Evolutionary conservation across 37 sponge, comb jelly and placozoan species (phyloP), one percentile per base, ranked within the genome.

Genomic region (Halisarca cf. caerulea): DNA sequence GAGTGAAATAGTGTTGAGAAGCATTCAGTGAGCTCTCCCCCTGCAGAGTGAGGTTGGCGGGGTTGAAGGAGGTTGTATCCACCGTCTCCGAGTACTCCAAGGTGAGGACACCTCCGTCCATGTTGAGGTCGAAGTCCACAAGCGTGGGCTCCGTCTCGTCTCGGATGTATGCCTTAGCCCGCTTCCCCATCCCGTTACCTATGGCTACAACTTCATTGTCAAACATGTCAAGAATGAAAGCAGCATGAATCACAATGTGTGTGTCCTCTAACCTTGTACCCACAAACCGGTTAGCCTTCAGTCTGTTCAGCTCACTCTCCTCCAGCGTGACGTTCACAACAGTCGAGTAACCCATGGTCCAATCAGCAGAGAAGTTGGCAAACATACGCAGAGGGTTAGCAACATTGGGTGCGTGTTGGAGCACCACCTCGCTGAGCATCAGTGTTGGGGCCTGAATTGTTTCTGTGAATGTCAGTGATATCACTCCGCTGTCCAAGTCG

Each of bases 51-150:
- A 96, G 70, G 57, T 84, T 78, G 21, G 84, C 85, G 17, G 89
- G 74, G 58, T 87, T 66, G 2, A 93, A 81, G 33, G 80, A 87
- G 27, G 43, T 69, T 8, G 89, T 91, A 32, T 93, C 90, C 38
- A 96, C 86, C 7, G 97, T 93, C 75, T 96, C 97, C 35, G 94
- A 91, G 74, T 92, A 96, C 74, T 53, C 66, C 30, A 96, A 47
- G 25, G 86, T 91, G 23, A 96, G 78, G 0, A 87, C 28, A 14
- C 92, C 94, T 41, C 83, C 38, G 77, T 96, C 60, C 0, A 91
- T 54, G 66, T 96, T 90, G 11, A 93, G 53, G 51, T 93, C 84
- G 60, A 88, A 96, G 0, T 25, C 27, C 34, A 78, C 86, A 21
- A 96, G 88, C 23, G 54, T 47, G 27, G 97, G 97, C 18, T 81